Evolutionary conservation across 1,140 invertebrate genomes (phyloP), one percentile per base, ranked within the genome.

Genomic region (Microplitis demolitor): DNA sequence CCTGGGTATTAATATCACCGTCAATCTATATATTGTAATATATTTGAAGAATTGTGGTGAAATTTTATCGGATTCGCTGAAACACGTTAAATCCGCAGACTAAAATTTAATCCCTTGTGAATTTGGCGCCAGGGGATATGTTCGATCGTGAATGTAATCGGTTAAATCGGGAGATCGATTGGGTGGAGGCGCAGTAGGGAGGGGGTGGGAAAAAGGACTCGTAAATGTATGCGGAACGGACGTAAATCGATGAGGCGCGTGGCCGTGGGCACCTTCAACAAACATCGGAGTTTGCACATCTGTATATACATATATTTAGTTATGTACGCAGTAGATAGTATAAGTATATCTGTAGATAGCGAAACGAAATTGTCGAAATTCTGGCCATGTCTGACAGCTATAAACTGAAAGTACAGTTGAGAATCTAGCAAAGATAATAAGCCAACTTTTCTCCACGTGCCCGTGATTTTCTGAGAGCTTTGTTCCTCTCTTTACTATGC

Each of bases 241-340:
- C 31, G 14, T 35, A 33, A 62, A 62, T 62, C 60, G 60, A 62
- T 62, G 60, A 62, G 14, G 60, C 60, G 60, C 60, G 60, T 62
- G 16, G 56, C 56, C 56, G 56, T 16, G 56, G 56, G 56, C 56
- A 58, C 56, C 53, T 5, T 54, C n/a, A 24, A 24, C 53, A 54
- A 54, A 58, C 16, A 31, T 45, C 4, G 11, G 6, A 6, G 11
- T 45, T 45, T 45, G 6, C 39, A 45, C 39, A 11, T 45, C 39
- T 45, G 11, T 45, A 45, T 11, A 45, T 8, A 6, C 39, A 45
- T 11, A 24, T 24, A 11, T 45, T 45, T 5, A 45, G 39, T 45
- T 45, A 11, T 45, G 39, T 45, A 45, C 6, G 39, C 39, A 45
- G 39, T 45, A 8, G 2, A 45, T 9, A 11, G 5, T 58, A 31